These are phyloP conservation scores for Physella acuta DNA, from an alignment of 1,140 invertebrate species.

Conservation along the genomic window DNA sequence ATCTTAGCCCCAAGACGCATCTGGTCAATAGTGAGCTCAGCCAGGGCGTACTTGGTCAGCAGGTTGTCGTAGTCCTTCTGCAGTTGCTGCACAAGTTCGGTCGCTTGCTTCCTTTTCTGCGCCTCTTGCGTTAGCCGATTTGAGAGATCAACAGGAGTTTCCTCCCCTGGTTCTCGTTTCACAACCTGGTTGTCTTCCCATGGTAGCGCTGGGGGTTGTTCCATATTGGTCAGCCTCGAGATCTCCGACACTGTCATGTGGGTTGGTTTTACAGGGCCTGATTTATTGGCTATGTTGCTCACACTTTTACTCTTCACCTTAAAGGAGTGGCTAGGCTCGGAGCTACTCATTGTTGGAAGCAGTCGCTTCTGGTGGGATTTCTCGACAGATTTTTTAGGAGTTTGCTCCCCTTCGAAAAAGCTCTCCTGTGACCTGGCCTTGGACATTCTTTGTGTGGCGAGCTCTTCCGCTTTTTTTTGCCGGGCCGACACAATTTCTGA, in stretches of 20 bases:
- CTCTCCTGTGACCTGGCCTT: slow-evolving; percentile 47
- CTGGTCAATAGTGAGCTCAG: slow-evolving; percentile 60
- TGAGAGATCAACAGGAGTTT: slow-evolving; percentile 42
- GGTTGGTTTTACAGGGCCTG: slow-evolving; percentile 48
- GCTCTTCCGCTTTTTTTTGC: slow-evolving; percentile 22
- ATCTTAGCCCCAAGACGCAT: slow-evolving; percentile 55
- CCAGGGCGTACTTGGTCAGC: slow-evolving; percentile 58
- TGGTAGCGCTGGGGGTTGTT: slow-evolving; percentile 32
- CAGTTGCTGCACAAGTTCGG: slow-evolving; percentile 55
- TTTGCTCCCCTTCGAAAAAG: slow-evolving; percentile 35
- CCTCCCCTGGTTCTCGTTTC: slow-evolving; percentile 16
- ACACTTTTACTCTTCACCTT: slow-evolving; percentile 48
- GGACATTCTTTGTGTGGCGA: slow-evolving; percentile 26
- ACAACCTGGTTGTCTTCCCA: slow-evolving; percentile 30
- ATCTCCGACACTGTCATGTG: slow-evolving; percentile 44
- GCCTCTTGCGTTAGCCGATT: slow-evolving; percentile 49
- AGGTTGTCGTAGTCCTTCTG: slow-evolving; percentile 57
- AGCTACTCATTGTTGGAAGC: slow-evolving; percentile 40
- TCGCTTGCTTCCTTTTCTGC: slow-evolving; percentile 49
- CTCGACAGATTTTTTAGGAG: background rate
- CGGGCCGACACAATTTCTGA: slow-evolving; percentile 35
- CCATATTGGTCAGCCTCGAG: slow-evolving; percentile 32
- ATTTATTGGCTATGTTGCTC: slow-evolving; percentile 34
- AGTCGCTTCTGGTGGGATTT: slow-evolving; percentile 38
- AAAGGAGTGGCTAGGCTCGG: slow-evolving; percentile 37